Percentiles rank a stretch among this genome's conserved stretches.
Conservation (phyloP, 64 coral and sea anemone genomes). For the Actinia tenebrosa region DNA sequence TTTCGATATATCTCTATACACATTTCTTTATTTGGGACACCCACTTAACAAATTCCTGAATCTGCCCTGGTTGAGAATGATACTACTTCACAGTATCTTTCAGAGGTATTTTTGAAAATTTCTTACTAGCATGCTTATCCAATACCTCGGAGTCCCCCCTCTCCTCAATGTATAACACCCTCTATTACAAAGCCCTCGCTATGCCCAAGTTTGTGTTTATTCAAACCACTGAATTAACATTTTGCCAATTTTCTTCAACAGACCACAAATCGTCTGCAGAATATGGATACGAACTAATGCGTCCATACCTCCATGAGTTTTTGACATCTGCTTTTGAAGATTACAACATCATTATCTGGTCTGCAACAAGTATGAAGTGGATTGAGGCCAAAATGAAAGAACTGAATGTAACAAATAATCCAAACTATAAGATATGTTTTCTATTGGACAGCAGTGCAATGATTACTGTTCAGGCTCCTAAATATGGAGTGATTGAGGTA, state of each 20-base stretch:
- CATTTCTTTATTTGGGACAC: too few relatives aligned
- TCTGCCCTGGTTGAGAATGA: too few relatives aligned
- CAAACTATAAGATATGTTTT: conserved; percentile 89
- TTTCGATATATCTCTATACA: too few relatives aligned
- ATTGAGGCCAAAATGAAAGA: conserved; percentile 99
- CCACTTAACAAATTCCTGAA: too few relatives aligned
- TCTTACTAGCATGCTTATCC: too few relatives aligned
- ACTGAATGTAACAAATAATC: conserved; percentile 71
- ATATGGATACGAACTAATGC: conserved; percentile 84
- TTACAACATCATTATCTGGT: conserved; percentile 99
- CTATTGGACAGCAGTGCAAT: conserved; percentile 88
- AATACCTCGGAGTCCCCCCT: too few relatives aligned
- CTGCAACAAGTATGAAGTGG: conserved; percentile 99
- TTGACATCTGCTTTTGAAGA: conserved; percentile 76
- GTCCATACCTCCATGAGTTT: conserved; percentile 95
- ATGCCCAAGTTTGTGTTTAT: too few relatives aligned
- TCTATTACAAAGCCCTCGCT: too few relatives aligned
- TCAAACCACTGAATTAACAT: too few relatives aligned
- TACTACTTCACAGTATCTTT: too few relatives aligned
- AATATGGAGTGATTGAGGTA: conserved; percentile 98
- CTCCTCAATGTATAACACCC: too few relatives aligned
- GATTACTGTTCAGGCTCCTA: conserved; percentile 88
- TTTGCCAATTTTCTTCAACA: conserved; percentile 9
- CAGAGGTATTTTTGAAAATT: too few relatives aligned
- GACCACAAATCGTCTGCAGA: conserved; percentile 95